Evolutionary conservation across 64 coral and sea anemone species (phyloP).

Genomic region (Orbicella faveolata): DNA sequence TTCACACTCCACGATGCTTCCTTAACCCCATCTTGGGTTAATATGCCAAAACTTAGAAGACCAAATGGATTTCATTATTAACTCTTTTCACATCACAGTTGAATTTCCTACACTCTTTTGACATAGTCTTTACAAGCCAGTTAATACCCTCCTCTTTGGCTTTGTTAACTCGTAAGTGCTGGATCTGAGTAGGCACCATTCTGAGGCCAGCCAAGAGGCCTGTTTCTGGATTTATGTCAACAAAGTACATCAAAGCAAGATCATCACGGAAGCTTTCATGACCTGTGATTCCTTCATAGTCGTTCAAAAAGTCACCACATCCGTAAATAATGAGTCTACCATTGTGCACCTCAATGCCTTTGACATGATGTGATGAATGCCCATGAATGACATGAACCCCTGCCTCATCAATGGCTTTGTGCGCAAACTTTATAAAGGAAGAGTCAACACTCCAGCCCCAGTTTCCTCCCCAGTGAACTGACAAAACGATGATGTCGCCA

Average conservation of each 20-base stretch:
- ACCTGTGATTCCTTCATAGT: slow-evolving; percentile 88
- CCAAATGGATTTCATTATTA: slow-evolving; percentile 64
- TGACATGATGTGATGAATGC: slow-evolving; percentile 89
- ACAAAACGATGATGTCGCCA: slow-evolving; percentile 71
- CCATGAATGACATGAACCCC: slow-evolving; percentile 86
- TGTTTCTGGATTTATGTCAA: slow-evolving; percentile 54
- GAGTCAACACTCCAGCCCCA: slow-evolving; percentile 83
- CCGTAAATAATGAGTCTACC: slow-evolving; percentile 84
- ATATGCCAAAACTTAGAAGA: neutral
- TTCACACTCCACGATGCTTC: neutral
- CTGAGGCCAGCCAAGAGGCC: slow-evolving; percentile 56
- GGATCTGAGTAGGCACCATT: slow-evolving; percentile 86
- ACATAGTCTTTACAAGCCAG: slow-evolving; percentile 78
- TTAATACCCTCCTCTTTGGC: slow-evolving; percentile 75
- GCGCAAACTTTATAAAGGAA: slow-evolving; percentile 77
- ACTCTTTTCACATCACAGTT: slow-evolving; percentile 58
- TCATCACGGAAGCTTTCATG: slow-evolving; percentile 67
- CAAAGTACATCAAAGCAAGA: slow-evolving; percentile 89
- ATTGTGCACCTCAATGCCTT: slow-evolving; percentile 85
- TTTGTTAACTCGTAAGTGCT: slow-evolving; percentile 72
- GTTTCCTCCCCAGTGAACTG: slow-evolving; percentile 90
- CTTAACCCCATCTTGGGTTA: neutral
- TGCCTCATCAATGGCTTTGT: slow-evolving; percentile 82
- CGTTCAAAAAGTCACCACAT: slow-evolving; percentile 90
- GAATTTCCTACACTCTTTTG: slow-evolving; percentile 73